A percentile compares a stretch with the other conserved stretches of the same genome.
Evolutionary conservation across 2,888 invertebrate species (phyloP).

Genomic region (Drosophila histrio): DNA sequence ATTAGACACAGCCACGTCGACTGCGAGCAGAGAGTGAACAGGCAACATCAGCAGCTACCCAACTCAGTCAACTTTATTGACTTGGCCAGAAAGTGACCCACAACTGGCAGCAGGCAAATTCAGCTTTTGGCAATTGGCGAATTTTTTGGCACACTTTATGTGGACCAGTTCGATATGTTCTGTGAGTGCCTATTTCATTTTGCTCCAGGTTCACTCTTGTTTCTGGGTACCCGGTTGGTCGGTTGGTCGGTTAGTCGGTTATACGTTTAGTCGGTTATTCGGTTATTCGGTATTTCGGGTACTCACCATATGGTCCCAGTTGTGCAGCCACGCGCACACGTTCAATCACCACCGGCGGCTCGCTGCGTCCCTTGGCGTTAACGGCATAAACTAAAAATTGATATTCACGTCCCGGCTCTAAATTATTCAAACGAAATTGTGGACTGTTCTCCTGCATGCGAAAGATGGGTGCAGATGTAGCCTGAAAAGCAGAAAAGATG

Average conservation of each 20-base stretch:
- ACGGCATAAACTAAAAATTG: conserved; percentile 92
- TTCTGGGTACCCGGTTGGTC: not conserved
- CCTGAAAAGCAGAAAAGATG: conserved; percentile 74
- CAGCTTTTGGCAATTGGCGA: conserved; percentile 24
- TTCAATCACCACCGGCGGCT: conserved; percentile 89
- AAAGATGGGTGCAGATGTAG: conserved; percentile 86
- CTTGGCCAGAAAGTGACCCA: conserved; percentile 39
- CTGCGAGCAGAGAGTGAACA: not conserved
- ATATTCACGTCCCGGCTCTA: conserved; percentile 91
- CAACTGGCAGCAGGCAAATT: conserved; percentile 27
- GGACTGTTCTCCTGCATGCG: conserved; percentile 88
- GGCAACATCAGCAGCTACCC: conserved; percentile 11
- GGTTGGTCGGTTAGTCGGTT: not conserved
- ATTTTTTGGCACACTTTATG: conserved; percentile 60
- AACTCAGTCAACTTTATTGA: conserved; percentile 54
- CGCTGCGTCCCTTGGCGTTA: conserved; percentile 91
- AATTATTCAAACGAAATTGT: conserved; percentile 89
- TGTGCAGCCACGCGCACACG: conserved; percentile 84
- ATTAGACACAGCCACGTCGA: conserved; percentile 59
- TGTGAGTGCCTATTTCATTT: not conserved
- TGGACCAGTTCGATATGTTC: not conserved
- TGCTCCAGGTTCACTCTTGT: not conserved
- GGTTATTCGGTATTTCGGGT: conserved; percentile 8
- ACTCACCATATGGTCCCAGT: conserved; percentile 84
- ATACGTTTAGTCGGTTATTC: conserved; percentile 8